A percentile compares a stretch with the other conserved stretches of the same genome.
These are phyloP conservation scores for Lagocephalus sceleratus DNA, from an alignment of 2,797 vertebrate species.

Conservation along the genomic window DNA sequence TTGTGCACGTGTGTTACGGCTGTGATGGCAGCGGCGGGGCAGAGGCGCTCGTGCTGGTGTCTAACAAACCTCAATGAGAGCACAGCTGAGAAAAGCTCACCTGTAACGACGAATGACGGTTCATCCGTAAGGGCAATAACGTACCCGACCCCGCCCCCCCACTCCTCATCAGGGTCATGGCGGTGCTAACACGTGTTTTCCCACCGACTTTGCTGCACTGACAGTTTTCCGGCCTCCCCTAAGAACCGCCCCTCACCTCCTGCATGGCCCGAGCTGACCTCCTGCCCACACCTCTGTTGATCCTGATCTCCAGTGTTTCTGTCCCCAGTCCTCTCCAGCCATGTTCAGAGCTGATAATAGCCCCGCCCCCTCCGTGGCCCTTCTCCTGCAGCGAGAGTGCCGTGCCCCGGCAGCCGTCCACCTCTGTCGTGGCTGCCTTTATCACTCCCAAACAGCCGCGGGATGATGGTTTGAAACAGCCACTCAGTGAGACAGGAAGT, in stretches of 20 bases:
- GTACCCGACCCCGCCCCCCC: too few relatives aligned
- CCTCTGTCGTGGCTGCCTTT: slow-evolving; percentile 57
- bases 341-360: slow-evolving; percentile 63
- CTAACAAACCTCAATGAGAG: too few relatives aligned
- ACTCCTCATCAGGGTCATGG: too few relatives aligned
- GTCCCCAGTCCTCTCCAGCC: slow-evolving; percentile 64
- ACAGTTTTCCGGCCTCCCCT: slow-evolving; percentile 6
- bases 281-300: slow-evolving; percentile 7
- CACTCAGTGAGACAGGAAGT: slow-evolving; percentile 16
- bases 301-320: slow-evolving; percentile 66
- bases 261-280: slow-evolving; percentile 18
- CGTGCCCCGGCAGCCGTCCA: slow-evolving; percentile 41
- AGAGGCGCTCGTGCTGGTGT: too few relatives aligned
- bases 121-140: too few relatives aligned
- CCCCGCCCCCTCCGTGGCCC: slow-evolving; percentile 76
- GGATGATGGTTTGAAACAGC: slow-evolving; percentile 48
- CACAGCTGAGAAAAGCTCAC: too few relatives aligned
- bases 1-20: too few relatives aligned
- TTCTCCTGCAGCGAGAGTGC: slow-evolving; percentile 62
- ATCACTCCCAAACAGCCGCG: slow-evolving; percentile 60
- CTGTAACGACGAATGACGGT: too few relatives aligned
- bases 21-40: too few relatives aligned
- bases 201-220: slow-evolving; percentile 7
- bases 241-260: slow-evolving; percentile 5
- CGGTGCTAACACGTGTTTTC: slow-evolving; percentile 24